Base-by-base conservation (phyloP, 2,888 invertebrate genomes). In the Xestoiulus laeticollis region DNA sequence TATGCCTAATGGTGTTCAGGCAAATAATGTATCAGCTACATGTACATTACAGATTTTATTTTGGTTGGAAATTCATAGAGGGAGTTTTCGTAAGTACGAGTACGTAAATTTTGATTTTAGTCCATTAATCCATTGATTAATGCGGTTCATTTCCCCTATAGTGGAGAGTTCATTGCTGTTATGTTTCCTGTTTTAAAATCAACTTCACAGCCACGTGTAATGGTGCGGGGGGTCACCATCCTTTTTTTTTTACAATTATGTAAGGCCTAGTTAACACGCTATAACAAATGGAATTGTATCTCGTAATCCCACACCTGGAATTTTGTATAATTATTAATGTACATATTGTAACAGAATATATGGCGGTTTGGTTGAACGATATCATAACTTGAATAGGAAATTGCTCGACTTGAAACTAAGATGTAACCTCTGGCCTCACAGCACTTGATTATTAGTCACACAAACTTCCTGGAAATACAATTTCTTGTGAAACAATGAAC, bases 191-290 rank as follows among this genome's bases (percentile, higher is more conserved):
- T 14, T 78, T 78, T 78, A 78, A 68, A 30, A 30, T 78, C 78
- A 78, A 78, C 78, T 30, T 30, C 30, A 78, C 30, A 2, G 78
- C 78, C 78, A 22, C 59, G n/a, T 19, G 22, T 59, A 19, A 59
- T 59, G 22, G 59, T 59, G 59, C 59, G 0, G 68, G 14, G 68
- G 78, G 78, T 78, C 78, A 78, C 26, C 78, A 78, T 78, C 78
- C 78, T 78, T 30, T 78, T 78, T 68, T 26, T 78, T 78, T 30
- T 14, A 78, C 78, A 78, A 78, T 78, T 78, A 78, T 22, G 78
- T 0, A 12, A 14, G 78, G 78, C 78, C 26, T 78, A 78, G 30
- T 78, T 30, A 78, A 78, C 30, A 22, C 1, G 59, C 4, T 12
- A 14, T 1, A 30, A 30, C 78, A 78, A 78, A 30, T 30, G 78